Conservation (phyloP, 2,113 vertebrate species). For the Anser brachyrhynchus region DNA sequence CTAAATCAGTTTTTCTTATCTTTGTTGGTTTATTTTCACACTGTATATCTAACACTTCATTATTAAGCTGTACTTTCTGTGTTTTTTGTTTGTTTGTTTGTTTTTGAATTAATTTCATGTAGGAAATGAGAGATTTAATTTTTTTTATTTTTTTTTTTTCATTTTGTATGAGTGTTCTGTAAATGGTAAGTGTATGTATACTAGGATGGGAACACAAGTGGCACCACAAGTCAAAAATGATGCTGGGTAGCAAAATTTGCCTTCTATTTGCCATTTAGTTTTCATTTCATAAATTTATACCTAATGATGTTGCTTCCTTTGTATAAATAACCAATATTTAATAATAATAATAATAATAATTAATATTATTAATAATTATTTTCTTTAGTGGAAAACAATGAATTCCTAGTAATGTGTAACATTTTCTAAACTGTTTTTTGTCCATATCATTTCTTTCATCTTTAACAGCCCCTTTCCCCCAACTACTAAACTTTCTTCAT, state of each 20-base stretch:
- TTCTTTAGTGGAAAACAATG: not conserved
- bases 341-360: not conserved
- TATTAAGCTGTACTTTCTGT: not conserved
- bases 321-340: not conserved
- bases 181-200: not conserved
- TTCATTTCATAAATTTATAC: not conserved
- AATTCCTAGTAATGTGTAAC: not conserved
- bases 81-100: not conserved
- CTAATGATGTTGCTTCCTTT: not conserved
- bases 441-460: not conserved
- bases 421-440: not conserved
- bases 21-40: not conserved
- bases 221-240: not conserved
- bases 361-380: not conserved
- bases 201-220: not conserved
- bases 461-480: not conserved
- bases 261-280: not conserved
- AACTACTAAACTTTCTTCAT: not conserved
- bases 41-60: not conserved
- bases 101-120: not conserved
- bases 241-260: not conserved
- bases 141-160: not conserved
- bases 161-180: not conserved
- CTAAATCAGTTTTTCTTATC: constrained; percentile 16
- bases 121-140: not conserved